These are phyloP conservation scores for Poecile montanus DNA, from an alignment of 2,797 vertebrate species.

Conservation along the genomic window DNA sequence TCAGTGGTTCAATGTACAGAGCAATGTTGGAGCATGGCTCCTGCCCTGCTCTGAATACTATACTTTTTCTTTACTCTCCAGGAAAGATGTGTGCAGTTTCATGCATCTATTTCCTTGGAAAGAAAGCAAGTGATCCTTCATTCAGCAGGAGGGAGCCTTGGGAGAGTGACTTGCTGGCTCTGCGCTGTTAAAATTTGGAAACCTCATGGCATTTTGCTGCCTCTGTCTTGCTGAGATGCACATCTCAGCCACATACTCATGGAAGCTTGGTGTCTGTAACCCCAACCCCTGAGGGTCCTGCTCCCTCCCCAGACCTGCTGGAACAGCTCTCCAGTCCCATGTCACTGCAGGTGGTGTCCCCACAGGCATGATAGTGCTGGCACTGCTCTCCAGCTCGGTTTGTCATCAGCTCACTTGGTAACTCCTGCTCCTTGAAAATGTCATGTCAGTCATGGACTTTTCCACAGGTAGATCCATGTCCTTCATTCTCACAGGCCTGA, in stretches of 20 bases:
- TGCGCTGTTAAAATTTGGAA: slow-evolving; percentile 21
- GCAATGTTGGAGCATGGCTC: background rate
- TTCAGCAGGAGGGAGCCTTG: slow-evolving; percentile 37
- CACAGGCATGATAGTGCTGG: background rate
- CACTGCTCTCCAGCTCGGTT: background rate
- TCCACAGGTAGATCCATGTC: background rate
- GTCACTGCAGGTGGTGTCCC: slow-evolving; percentile 1
- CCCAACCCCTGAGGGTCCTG: background rate
- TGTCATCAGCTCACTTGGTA: background rate
- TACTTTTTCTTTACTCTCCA: slow-evolving; percentile 53
- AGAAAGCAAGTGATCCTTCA: slow-evolving; percentile 47
- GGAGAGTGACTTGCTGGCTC: slow-evolving; percentile 45
- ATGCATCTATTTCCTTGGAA: slow-evolving; percentile 55
- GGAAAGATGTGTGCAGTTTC: slow-evolving; percentile 41
- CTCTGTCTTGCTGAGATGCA: slow-evolving; percentile 33
- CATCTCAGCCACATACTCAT: background rate
- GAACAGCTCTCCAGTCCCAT: slow-evolving; percentile 4
- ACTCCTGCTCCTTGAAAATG: slow-evolving; percentile 20
- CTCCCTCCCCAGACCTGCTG: background rate
- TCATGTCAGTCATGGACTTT: background rate
- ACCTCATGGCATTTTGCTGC: slow-evolving; percentile 6
- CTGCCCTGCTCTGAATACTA: slow-evolving; percentile 20
- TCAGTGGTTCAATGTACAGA: background rate
- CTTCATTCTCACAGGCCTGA: background rate
- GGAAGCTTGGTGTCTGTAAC: background rate